These are phyloP conservation scores for Pachycephus smyrnensis DNA, from an alignment of 2,888 invertebrate genomes.

Conservation along the genomic window DNA sequence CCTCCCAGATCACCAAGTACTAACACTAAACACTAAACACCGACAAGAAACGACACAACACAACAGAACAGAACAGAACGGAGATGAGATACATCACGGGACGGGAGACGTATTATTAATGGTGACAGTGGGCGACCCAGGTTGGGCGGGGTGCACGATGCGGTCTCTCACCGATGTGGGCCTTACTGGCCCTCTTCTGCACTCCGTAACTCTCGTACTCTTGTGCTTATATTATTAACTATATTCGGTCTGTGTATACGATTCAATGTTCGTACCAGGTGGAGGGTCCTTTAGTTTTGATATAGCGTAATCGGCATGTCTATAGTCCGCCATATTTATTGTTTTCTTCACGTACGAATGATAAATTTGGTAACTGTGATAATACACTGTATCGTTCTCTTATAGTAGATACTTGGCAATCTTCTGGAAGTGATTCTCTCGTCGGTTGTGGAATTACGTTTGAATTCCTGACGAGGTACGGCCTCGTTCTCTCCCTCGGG, in stretches of 20 bases:
- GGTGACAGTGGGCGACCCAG: slow-evolving; percentile 67
- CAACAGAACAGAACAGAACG: slow-evolving; percentile 32
- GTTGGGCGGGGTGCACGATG: slow-evolving; percentile 64
- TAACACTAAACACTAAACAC: slow-evolving; percentile 49
- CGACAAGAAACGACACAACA: slow-evolving; percentile 29
- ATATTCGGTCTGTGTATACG: neutral
- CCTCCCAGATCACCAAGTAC: slow-evolving; percentile 38
- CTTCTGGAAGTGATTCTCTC: too few species aligned
- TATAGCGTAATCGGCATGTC: too few species aligned
- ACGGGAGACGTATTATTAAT: slow-evolving; percentile 68
- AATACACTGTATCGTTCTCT: too few species aligned
- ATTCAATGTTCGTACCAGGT: too few species aligned
- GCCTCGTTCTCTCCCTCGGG: too few species aligned
- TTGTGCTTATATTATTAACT: neutral
- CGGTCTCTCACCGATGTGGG: slow-evolving; percentile 46
- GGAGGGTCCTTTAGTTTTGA: too few species aligned
- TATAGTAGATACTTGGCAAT: too few species aligned
- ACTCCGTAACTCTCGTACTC: slow-evolving; percentile 19
- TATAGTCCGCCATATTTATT: too few species aligned
- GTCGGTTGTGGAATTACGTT: too few species aligned
- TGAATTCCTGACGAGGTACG: too few species aligned
- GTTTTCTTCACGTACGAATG: too few species aligned
- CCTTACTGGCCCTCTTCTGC: slow-evolving; percentile 24
- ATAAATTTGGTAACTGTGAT: too few species aligned
- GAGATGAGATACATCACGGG: slow-evolving; percentile 66